Evolutionary conservation across 2,888 invertebrate genomes (phyloP), one percentile per base, ranked within the genome.

Genomic region (Falcaria lacertinaria): DNA sequence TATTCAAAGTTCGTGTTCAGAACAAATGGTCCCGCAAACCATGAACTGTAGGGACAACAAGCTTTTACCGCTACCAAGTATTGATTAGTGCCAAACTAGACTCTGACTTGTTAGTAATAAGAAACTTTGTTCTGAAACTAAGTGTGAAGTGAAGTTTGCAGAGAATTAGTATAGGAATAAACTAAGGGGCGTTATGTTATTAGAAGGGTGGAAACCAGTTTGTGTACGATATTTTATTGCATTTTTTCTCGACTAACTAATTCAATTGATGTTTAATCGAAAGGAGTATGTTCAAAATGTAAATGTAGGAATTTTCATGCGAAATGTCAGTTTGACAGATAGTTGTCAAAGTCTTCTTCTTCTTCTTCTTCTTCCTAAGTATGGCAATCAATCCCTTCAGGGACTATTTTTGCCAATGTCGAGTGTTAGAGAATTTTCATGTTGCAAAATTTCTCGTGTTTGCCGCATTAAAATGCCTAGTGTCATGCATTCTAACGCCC

Each of bases 1-100:
- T 1, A 11, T 28, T 11, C 28, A 28, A 7, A 62, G 50, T 66
- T 63, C 46, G 60, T 51, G 49, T 16, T 36, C 55, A 62, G 64
- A 68, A 67, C 71, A 79, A 80, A 80, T 77, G 77, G 72, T 58
- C 74, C 71, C 72, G 64, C 70, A 69, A 72, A 73, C 68, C 69
- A 67, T 67, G 68, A 50, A 61, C 47, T 48, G 47, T 56, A 48
- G 44, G 38, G 44, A 44, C 43, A 43, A 59, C 11, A 47, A 43
- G 33, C 35, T 35, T 41, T 19, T 14, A 11, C 7, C 11, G 11
- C 28, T 28, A 7, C 11, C 28, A 28, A 28, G n/a, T n/a, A n/a
- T 11, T 3, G 8, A 28, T 11, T 28, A 28, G 7, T 11, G 28
- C 28, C 11, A 28, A 11, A 28, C 11, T 28, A 28, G 28, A 28